Conservation (phyloP, 2,113 vertebrate species). For the Eptatretus burgeri region DNA sequence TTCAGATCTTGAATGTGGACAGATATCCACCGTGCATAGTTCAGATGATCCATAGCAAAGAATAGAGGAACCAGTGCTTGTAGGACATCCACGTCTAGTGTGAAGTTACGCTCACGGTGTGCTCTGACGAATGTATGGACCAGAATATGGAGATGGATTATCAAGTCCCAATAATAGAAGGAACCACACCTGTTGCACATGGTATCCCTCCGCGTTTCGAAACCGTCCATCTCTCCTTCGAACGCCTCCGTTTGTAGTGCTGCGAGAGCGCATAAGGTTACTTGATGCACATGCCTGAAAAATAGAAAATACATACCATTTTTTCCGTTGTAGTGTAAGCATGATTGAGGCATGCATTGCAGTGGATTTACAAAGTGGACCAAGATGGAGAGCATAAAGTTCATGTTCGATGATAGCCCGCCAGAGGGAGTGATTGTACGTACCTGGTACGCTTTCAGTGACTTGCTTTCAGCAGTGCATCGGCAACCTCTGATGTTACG, state of each 20-base stretch:
- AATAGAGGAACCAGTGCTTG: slow-evolving; percentile 8
- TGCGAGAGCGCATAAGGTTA: no score
- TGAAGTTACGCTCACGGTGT: slow-evolving; percentile 5
- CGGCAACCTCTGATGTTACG: background rate
- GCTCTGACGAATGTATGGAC: background rate
- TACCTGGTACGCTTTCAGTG: background rate
- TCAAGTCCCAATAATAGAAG: background rate
- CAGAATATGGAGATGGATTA: background rate
- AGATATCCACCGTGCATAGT: slow-evolving; percentile 9
- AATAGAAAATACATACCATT: no score
- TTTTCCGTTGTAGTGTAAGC: no score
- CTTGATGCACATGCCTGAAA: no score
- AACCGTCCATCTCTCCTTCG: no score
- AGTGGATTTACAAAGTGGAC: background rate
- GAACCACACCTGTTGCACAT: background rate
- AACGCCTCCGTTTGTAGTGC: no score
- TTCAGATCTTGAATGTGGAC: slow-evolving; percentile 8
- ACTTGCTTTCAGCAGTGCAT: background rate
- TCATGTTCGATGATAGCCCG: background rate
- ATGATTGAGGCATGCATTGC: no score
- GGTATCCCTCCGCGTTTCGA: background rate
- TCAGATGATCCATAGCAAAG: slow-evolving; percentile 9
- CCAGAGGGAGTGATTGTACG: background rate
- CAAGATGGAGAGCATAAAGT: background rate
- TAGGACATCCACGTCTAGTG: background rate